A percentile compares a stretch with the other conserved stretches of the same genome.
Evolutionary conservation across 2,888 invertebrate genomes (phyloP).

Genomic region (Acrocera orbiculus): DNA sequence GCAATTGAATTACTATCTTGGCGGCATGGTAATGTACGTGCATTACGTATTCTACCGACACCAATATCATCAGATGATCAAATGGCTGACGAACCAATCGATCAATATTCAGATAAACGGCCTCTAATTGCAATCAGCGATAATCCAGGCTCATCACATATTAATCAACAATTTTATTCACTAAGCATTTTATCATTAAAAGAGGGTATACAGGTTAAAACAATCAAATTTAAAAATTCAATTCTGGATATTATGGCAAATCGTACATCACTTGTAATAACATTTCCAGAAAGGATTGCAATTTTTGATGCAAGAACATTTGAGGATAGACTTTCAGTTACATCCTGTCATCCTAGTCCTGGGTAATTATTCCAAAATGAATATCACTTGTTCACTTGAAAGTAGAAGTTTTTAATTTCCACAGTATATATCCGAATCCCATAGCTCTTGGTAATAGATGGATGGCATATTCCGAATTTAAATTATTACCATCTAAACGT

Average conservation of each 20-base stretch:
- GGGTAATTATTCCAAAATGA: slow-evolving; percentile 33
- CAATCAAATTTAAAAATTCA: slow-evolving; percentile 81
- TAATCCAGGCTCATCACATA: slow-evolving; percentile 34
- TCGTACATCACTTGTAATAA: slow-evolving; percentile 68
- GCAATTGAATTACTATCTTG: slow-evolving; percentile 89
- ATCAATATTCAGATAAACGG: slow-evolving; percentile 60
- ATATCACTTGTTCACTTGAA: neutral
- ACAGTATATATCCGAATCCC: slow-evolving; percentile 50
- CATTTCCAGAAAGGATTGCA: slow-evolving; percentile 77
- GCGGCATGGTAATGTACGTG: slow-evolving; percentile 74
- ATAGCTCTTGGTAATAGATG: slow-evolving; percentile 72
- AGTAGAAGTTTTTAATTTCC: too few species aligned
- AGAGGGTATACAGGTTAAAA: slow-evolving; percentile 39
- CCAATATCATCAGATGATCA: slow-evolving; percentile 41
- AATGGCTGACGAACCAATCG: slow-evolving; percentile 33
- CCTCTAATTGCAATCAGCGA: slow-evolving; percentile 86
- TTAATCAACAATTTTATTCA: slow-evolving; percentile 56
- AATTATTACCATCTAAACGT: slow-evolving; percentile 55
- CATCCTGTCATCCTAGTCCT: slow-evolving; percentile 77
- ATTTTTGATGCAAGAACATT: slow-evolving; percentile 79
- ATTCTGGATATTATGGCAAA: slow-evolving; percentile 81
- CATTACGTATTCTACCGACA: slow-evolving; percentile 67
- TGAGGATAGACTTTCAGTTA: slow-evolving; percentile 71
- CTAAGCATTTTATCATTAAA: slow-evolving; percentile 67
- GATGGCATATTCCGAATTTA: slow-evolving; percentile 75